Base-by-base conservation (phyloP, 1,140 invertebrate species). In the Apolygus lucorum region DNA sequence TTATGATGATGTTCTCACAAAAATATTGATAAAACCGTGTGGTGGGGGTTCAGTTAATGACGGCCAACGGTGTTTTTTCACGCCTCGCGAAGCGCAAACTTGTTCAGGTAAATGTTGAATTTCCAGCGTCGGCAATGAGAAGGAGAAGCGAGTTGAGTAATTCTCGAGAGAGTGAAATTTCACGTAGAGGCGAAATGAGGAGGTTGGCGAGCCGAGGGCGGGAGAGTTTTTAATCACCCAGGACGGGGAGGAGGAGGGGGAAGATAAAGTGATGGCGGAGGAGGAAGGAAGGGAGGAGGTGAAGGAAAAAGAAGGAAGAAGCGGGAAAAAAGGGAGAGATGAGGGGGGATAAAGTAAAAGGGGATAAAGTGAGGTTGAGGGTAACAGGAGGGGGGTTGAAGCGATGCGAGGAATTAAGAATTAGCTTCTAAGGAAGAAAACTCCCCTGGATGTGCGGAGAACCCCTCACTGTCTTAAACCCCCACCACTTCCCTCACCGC, bases 371-470 rank as follows among this genome's bases (percentile, higher is more conserved):
- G 27, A 14, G 26, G 26, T 27, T 25, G 62, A 26, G 26, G 62
- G 62, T 17, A 17, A 26, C 27, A 26, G 62, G 17, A 25, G 62
- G 26, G 62, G 26, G 62, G 21, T 22, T 63, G 62, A 63, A 63
- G 62, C 21, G 62, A 63, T 63, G 62, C 62, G 26, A 63, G 62
- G 62, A 63, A 63, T 63, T 63, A 63, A 63, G 62, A 63, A 63
- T 63, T 63, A 63, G 62, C 62, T 26, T 25, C 26, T 2, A 17
- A 26, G 62, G 24, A 26, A 25, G 27, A 49, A 49, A 49, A 49
- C 34, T 17, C 34, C 8, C 34, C 17, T 11, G 8, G 8, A 49
- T 49, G 34, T 49, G 34, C 8, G 34, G 34, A 8, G 34, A 49
- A 49, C 34, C 34, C 17, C 8, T 49, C 34, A 11, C 34, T 49